Evolutionary conservation across 23 tunicate species (phyloP).

Genomic region (Styela clava): DNA sequence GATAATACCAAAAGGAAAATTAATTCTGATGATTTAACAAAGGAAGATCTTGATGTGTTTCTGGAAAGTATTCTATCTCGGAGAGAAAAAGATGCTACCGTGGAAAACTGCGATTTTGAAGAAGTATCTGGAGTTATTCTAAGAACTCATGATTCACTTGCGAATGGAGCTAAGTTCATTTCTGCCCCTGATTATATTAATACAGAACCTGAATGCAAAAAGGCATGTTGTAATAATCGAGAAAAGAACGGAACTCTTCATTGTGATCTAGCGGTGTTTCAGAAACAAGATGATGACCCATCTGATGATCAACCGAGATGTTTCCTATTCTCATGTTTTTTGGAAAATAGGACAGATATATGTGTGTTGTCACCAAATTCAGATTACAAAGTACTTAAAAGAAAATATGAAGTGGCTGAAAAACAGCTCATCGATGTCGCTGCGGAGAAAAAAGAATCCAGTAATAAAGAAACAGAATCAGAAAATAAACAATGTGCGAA

Average conservation of each 20-base stretch:
- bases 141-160: constrained; percentile 59
- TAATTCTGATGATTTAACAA: not conserved
- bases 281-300: not conserved
- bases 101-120: not conserved
- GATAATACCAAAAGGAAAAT: not conserved
- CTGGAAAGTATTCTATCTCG: not conserved
- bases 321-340: constrained; percentile 53
- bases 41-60: not conserved
- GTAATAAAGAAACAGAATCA: constrained; percentile 15
- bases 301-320: constrained; percentile 41
- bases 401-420: constrained; percentile 7
- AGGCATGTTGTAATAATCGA: constrained; percentile 35
- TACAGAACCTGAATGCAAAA: constrained; percentile 36
- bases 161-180: constrained; percentile 66
- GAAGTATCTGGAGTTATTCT: constrained; percentile 26
- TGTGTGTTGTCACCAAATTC: constrained; percentile 42
- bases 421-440: not conserved
- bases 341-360: constrained; percentile 15
- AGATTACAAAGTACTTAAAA: constrained; percentile 33
- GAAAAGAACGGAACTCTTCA: not conserved
- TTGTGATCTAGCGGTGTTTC: constrained; percentile 66
- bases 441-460: not conserved
- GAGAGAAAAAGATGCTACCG: not conserved
- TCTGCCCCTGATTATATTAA: constrained; percentile 20
- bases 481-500: not conserved